phyloP scores from a whole-genome alignment of 2,888 invertebrate genomes.

The Caenorhabditis panamensis region DNA sequence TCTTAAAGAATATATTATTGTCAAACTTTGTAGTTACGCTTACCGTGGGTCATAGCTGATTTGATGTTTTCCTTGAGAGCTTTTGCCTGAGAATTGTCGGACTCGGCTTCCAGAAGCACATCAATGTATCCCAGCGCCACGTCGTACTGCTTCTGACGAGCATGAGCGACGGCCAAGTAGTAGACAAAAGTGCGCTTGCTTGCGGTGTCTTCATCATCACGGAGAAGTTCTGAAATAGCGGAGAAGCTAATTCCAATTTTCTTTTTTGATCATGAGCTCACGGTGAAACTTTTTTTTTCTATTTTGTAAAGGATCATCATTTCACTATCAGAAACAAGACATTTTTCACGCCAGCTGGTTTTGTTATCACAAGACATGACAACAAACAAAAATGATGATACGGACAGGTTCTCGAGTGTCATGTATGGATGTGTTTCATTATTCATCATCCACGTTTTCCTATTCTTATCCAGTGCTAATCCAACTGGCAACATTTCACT shows the following conservation, averaged over 20 bases:
- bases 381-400: background rate
- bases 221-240: constrained; percentile 82
- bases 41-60: constrained; percentile 91
- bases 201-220: constrained; percentile 84
- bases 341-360: background rate
- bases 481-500: background rate
- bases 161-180: constrained; percentile 94
- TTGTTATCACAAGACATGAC: background rate
- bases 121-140: constrained; percentile 90
- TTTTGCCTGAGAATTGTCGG: constrained; percentile 91
- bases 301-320: background rate
- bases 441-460: background rate
- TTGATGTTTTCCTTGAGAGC: constrained; percentile 89
- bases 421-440: background rate
- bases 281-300: too few relatives aligned
- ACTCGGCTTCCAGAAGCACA: constrained; percentile 89
- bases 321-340: background rate
- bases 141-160: constrained; percentile 92
- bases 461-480: background rate
- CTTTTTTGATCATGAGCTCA: too few relatives aligned
- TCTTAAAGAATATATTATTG: constrained; percentile 64
- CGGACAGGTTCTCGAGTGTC: background rate
- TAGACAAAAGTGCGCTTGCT: constrained; percentile 94
- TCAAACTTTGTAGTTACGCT: too few relatives aligned
- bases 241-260: too few relatives aligned